Conservation (phyloP, 2,888 invertebrate genomes). For the Diarsia rubi region DNA sequence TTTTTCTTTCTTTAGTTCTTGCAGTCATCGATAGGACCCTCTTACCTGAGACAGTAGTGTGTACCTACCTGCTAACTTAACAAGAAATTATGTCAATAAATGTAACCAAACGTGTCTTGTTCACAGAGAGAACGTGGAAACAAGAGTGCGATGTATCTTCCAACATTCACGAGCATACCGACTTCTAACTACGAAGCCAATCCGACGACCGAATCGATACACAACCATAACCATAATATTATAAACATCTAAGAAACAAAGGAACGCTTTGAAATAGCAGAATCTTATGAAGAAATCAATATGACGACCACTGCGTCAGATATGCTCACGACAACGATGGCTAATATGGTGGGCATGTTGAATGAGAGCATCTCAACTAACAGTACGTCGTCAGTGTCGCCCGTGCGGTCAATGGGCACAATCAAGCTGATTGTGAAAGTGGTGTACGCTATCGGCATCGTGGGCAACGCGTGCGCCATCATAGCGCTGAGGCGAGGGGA, state of each 20-base stretch:
- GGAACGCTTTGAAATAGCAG: slow-evolving; percentile 22
- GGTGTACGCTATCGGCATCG: slow-evolving; percentile 92
- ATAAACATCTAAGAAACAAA: slow-evolving; percentile 7
- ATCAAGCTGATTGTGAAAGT: slow-evolving; percentile 84
- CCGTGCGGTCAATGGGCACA: slow-evolving; percentile 30
- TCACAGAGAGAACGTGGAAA: slow-evolving; percentile 30
- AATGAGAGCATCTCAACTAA: neutral
- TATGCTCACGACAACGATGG: slow-evolving; percentile 10
- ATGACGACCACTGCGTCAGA: slow-evolving; percentile 8
- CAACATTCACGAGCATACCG: slow-evolving; percentile 19
- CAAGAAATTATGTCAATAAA: neutral
- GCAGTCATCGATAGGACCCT: neutral
- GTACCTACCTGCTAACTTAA: neutral
- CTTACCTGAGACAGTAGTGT: neutral
- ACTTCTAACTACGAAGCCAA: slow-evolving; percentile 27
- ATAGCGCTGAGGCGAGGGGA: slow-evolving; percentile 93
- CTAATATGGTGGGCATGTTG: slow-evolving; percentile 24
- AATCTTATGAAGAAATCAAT: slow-evolving; percentile 7
- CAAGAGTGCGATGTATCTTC: slow-evolving; percentile 39
- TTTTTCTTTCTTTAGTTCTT: neutral
- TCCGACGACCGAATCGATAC: slow-evolving; percentile 46
- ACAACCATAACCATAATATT: slow-evolving; percentile 4
- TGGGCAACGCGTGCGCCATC: slow-evolving; percentile 95
- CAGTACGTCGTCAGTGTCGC: neutral
- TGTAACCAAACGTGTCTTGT: neutral